Evolutionary conservation across 1,140 invertebrate genomes (phyloP), one percentile per base, ranked within the genome.

Genomic region (Oppia nitens): DNA sequence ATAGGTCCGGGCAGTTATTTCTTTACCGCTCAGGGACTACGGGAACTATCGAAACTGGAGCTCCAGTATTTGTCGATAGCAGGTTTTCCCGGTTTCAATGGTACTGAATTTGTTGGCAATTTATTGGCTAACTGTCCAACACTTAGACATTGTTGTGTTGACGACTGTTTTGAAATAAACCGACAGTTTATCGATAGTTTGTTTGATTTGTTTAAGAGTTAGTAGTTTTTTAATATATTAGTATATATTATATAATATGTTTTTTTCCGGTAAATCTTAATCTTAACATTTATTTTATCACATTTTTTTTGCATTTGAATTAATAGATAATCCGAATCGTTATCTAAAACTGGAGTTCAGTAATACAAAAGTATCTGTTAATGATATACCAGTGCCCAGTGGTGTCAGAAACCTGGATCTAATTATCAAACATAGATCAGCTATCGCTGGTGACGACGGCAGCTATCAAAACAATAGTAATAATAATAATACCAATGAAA

Each of bases 161-260:
- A 51, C 2, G 56, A 57, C 25, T 57, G 56, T 52, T 57, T 45
- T 50, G 6, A 57, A 25, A 57, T 57, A 20, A 28, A 48, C 2
- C 2, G 47, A 47, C 17, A 2, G 21, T 47, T 47, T n/a, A n/a
- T 47, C 47, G 21, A 47, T 47, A 3, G 2, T n/a, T 2, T 2
- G 9, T n/a, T 47, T 47, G 9, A 47, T 2, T 47, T 47, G 1
- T n/a, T n/a, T n/a, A n/a, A n/a, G n/a, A n/a, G n/a, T n/a, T n/a
- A n/a, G n/a, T n/a, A n/a, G n/a, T n/a, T n/a, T n/a, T n/a, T n/a
- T n/a, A n/a, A n/a, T n/a, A 47, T n/a, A 47, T n/a, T 47, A 9
- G 21, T 47, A 3, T 21, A 47, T 2, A 9, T 47, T 47, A n/a
- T n/a, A 47, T 21, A 1, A 47, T 47, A 9, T n/a, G 17, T 9